phyloP scores from a whole-genome alignment of 2,797 vertebrate species.

The Amazona finschi region DNA sequence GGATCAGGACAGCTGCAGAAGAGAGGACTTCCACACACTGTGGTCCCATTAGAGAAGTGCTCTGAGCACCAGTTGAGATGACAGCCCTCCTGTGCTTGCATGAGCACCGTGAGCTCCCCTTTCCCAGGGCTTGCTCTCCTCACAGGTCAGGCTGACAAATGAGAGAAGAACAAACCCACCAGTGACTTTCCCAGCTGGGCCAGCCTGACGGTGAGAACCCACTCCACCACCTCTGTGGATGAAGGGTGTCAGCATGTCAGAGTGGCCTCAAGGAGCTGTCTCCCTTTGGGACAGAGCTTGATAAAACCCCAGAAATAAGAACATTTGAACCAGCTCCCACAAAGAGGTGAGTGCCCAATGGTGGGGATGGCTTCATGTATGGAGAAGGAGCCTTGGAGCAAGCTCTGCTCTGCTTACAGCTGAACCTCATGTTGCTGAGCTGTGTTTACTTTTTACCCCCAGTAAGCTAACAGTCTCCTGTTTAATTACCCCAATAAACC shows the following conservation, averaged over 20 bases:
- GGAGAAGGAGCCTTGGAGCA: neutral
- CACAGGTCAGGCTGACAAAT: neutral
- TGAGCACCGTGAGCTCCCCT: fast-evolving
- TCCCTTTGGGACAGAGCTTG: neutral
- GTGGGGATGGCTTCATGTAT: neutral
- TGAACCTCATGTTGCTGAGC: neutral
- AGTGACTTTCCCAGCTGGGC: fast-evolving
- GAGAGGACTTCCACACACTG: fast-evolving
- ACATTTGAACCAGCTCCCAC: neutral
- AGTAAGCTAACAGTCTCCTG: neutral
- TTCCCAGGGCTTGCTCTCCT: fast-evolving
- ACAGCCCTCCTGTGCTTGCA: fast-evolving
- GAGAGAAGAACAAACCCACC: neutral
- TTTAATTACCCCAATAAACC: neutral
- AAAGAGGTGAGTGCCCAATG: fast-evolving
- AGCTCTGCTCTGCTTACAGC: neutral
- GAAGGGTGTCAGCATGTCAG: neutral
- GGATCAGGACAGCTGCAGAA: fast-evolving
- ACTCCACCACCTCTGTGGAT: neutral
- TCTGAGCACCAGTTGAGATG: neutral
- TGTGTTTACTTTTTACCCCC: neutral
- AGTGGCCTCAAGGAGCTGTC: fast-evolving
- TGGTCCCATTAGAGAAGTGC: fast-evolving
- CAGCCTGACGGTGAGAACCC: neutral
- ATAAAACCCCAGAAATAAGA: neutral